Evolutionary conservation across 2,888 invertebrate genomes (phyloP).

Genomic region (Thecophora atra): DNA sequence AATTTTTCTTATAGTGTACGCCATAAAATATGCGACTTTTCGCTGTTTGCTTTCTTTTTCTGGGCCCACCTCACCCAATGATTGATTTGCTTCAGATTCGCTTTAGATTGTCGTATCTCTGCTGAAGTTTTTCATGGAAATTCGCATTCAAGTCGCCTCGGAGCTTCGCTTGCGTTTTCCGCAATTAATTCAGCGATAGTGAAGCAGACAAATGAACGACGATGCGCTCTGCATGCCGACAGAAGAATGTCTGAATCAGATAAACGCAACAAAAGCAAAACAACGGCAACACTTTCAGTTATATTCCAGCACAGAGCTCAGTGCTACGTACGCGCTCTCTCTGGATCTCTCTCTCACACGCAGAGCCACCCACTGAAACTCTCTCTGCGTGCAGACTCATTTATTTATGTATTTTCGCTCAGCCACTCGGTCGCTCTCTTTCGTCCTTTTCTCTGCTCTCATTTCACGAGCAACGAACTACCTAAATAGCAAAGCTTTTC

Average conservation of each 20-base stretch:
- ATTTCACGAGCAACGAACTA: constrained; percentile 25
- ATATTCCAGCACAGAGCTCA: constrained; percentile 15
- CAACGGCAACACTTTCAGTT: constrained; percentile 26
- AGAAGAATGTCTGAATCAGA: constrained; percentile 45
- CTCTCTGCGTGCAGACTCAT: not conserved
- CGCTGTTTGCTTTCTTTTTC: not conserved
- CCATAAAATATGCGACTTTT: constrained; percentile 3
- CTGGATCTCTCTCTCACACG: not conserved
- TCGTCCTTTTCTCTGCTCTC: constrained; percentile 10
- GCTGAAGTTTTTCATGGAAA: constrained; percentile 9
- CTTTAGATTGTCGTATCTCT: not conserved
- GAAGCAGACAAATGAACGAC: constrained; percentile 34
- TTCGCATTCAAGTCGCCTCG: not conserved
- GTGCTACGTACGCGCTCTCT: constrained; percentile 11
- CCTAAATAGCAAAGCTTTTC: constrained; percentile 35
- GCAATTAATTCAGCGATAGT: constrained; percentile 29
- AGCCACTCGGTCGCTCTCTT: constrained; percentile 1
- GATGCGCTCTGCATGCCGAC: constrained; percentile 33
- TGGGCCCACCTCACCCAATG: too few species aligned
- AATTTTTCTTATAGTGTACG: not conserved
- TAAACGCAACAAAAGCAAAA: constrained; percentile 30
- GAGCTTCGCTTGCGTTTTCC: constrained; percentile 9
- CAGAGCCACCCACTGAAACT: not conserved
- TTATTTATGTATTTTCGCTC: not conserved
- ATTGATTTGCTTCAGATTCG: constrained; percentile 22